phyloP scores from a whole-genome alignment of 2,888 invertebrate genomes.

The Adineta ricciae region DNA sequence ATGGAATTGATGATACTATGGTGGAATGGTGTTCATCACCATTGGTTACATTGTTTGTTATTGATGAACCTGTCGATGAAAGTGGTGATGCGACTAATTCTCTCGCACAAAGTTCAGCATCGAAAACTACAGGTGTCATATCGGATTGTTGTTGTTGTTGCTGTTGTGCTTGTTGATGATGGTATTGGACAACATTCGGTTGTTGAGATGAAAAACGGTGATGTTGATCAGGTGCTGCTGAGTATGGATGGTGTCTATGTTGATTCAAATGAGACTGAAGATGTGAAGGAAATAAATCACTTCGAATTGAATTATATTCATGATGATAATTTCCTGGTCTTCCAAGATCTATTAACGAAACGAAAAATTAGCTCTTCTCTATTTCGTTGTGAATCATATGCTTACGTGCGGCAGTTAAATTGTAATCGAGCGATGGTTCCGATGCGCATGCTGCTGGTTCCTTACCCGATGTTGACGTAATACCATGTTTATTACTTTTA shows the following conservation, averaged over 20 bases:
- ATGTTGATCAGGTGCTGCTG: neutral
- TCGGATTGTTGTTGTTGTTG: neutral
- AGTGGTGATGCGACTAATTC: neutral
- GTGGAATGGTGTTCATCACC: neutral
- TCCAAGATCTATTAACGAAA: neutral
- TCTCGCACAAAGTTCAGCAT: constrained; percentile 19
- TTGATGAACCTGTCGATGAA: neutral
- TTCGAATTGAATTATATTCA: neutral
- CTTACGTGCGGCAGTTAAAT: neutral
- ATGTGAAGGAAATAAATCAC: neutral
- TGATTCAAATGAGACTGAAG: neutral
- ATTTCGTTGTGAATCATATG: too few relatives aligned
- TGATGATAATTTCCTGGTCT: neutral
- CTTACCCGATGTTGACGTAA: neutral
- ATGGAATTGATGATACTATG: neutral
- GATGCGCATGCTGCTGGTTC: neutral
- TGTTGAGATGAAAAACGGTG: constrained; percentile 1
- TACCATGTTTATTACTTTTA: neutral
- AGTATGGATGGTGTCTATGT: neutral
- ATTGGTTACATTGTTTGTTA: neutral
- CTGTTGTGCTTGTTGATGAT: neutral
- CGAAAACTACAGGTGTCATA: neutral
- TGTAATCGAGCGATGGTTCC: neutral
- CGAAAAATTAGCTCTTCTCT: too few relatives aligned
- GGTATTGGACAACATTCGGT: neutral